Evolutionary conservation across 2,888 invertebrate species (phyloP), one percentile per base, ranked within the genome.

Genomic region (Apodemia zela): DNA sequence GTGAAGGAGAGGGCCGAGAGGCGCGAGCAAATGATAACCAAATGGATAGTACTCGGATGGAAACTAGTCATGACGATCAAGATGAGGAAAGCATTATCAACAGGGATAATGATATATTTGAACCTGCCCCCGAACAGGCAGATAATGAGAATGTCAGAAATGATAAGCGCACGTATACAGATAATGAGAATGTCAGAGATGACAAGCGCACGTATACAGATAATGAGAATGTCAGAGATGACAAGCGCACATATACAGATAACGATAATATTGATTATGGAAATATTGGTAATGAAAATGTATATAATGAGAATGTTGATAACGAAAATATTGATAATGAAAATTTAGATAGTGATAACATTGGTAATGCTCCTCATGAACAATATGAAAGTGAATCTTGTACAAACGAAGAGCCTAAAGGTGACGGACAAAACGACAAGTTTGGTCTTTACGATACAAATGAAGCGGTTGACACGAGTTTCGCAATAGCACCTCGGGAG

Each of bases 381-480:
- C 59, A n/a, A 57, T 15, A 69, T 64, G n/a, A 64, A 63, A n/a
- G 63, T 62, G 10, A 68, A 67, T 65, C 59, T 66, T 62, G 47
- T 4, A 35, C 59, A 33, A 61, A 61, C 8, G 66, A 63, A 13
- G 29, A 51, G 7, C 13, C 63, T 18, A 1, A 70, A 67, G 15
- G 47, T 63, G 11, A 61, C 63, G 57, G 7, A 8, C 57, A 57
- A 57, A 29, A 15, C n/a, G 57, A 57, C 29, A 57, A 57, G 0
- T 47, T 71, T 1, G 76, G 76, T 21, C 67, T 87, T 11, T 88
- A 87, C 61, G 89, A 88, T 59, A 78, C 79, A 0, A 77, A 72
- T 18, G 87, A 84, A 13, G 68, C 76, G 0, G 65, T 88, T 0
- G 88, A 87, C 63, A 82, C 85, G 0, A 85, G 85, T 67, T 88